Conservation (phyloP, 2,888 invertebrate genomes). For the Agonopterix arenella region DNA sequence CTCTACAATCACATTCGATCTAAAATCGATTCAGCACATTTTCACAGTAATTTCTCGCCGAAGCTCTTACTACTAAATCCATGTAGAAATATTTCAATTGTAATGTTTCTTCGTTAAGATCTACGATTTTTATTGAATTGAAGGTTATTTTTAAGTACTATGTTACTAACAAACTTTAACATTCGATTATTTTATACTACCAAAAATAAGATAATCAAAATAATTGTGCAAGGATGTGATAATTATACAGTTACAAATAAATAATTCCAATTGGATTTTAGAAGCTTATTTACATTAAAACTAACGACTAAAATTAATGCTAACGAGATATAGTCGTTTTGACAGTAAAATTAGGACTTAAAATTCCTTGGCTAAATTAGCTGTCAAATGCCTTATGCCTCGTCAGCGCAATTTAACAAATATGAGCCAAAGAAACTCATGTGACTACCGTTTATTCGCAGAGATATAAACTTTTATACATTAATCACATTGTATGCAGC, state of each 20-base stretch:
- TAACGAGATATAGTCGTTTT: background rate
- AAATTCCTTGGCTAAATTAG: background rate
- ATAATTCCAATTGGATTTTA: constrained; percentile 10
- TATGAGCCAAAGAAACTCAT: constrained; percentile 11
- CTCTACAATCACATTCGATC: no score
- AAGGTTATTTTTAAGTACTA: constrained; percentile 3
- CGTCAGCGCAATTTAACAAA: background rate
- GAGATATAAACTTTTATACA: constrained; percentile 24
- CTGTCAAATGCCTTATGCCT: background rate
- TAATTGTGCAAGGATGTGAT: constrained; percentile 2
- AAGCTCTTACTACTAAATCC: no score
- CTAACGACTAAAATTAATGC: constrained; percentile 22
- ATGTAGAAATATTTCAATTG: no score
- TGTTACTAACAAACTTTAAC: background rate
- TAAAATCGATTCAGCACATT: no score
- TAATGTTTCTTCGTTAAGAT: background rate
- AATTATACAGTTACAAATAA: constrained; percentile 10
- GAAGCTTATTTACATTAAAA: constrained; percentile 28
- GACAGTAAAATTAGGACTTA: background rate
- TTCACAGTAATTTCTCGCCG: no score
- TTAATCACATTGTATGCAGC: constrained; percentile 38
- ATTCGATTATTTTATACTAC: background rate
- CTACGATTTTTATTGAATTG: background rate
- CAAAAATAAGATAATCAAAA: background rate
- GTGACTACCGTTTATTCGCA: constrained; percentile 24